phyloP scores from a whole-genome alignment of 2,797 vertebrate genomes.

The Xerus rutilus region DNA sequence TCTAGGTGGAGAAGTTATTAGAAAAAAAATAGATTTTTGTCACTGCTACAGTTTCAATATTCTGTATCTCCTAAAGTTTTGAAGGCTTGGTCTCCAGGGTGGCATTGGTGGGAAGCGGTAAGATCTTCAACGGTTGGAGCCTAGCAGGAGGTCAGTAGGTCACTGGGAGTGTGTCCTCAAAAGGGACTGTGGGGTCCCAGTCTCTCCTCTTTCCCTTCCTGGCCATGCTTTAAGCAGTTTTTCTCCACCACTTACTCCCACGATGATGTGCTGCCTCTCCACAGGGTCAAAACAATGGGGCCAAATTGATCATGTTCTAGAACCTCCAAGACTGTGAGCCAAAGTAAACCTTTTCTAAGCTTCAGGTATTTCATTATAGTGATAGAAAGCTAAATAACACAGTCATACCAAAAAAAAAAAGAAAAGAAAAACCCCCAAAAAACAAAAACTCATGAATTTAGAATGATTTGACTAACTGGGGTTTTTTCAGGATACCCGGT shows the following conservation, averaged over 20 bases:
- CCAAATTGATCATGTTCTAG: not conserved
- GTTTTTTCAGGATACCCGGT: not conserved
- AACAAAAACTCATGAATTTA: not conserved
- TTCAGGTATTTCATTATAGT: not conserved
- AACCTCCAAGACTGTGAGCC: not conserved
- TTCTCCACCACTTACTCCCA: not conserved
- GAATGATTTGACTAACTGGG: not conserved
- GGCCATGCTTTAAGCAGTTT: not conserved
- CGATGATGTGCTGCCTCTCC: not conserved
- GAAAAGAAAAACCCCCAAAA: too few species aligned
- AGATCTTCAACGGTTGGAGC: not conserved
- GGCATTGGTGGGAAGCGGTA: not conserved
- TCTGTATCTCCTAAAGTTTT: not conserved
- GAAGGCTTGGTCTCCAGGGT: not conserved
- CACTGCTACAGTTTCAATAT: not conserved
- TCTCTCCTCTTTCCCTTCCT: not conserved
- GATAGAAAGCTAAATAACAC: not conserved
- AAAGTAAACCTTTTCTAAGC: not conserved
- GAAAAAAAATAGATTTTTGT: not conserved
- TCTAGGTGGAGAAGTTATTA: slow-evolving; percentile 87
- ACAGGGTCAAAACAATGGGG: not conserved
- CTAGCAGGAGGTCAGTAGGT: not conserved
- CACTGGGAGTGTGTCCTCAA: not conserved
- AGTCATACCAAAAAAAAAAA: not conserved
- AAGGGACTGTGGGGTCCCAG: not conserved